Conservation (phyloP, 2,113 vertebrate species). For the Pteronura brasiliensis region DNA sequence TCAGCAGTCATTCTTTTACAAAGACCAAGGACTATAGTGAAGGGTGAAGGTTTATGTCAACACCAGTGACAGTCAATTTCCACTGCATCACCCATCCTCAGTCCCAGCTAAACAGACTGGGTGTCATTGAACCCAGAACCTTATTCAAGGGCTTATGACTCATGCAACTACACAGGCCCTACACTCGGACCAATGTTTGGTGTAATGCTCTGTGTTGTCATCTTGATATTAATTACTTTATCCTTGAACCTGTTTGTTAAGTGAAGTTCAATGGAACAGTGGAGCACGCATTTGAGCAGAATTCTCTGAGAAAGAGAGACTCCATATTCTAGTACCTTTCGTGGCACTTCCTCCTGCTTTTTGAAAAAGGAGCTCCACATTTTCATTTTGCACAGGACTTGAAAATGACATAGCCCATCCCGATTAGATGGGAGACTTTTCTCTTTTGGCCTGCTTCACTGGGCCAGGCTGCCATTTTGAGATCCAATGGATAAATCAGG, state of each 20-base stretch:
- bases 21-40: background rate
- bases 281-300: background rate
- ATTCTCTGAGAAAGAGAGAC: background rate
- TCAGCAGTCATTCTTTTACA: background rate
- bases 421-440: background rate
- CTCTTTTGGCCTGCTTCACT: background rate
- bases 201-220: background rate
- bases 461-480: background rate
- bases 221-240: background rate
- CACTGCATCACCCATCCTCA: accelerated
- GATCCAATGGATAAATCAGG: background rate
- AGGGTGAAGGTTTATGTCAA: background rate
- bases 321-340: background rate
- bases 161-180: background rate
- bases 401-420: background rate
- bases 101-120: background rate
- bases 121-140: background rate
- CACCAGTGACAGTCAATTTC: background rate
- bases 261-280: background rate
- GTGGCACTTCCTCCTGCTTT: background rate
- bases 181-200: accelerated
- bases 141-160: background rate
- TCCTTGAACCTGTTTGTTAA: background rate
- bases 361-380: background rate
- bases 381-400: background rate